These are phyloP conservation scores for Penaeus vannamei DNA, from an alignment of 1,140 invertebrate species.

Conservation along the genomic window DNA sequence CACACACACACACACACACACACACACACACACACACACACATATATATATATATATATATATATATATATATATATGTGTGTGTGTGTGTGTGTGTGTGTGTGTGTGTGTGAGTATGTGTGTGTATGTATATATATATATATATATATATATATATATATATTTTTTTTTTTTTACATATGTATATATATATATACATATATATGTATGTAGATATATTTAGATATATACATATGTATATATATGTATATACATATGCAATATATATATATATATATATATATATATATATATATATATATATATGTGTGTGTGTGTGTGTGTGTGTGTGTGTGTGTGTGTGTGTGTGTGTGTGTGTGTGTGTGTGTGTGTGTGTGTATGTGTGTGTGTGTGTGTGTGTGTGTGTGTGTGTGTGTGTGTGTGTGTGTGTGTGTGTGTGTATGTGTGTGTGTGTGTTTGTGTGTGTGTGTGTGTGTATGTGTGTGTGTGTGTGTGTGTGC, in stretches of 20 bases:
- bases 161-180: neutral
- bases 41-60: no score
- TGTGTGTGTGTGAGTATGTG: neutral
- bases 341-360: neutral
- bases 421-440: conserved; percentile 16
- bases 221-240: neutral
- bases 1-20: no score
- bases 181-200: neutral
- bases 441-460: neutral
- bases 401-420: neutral
- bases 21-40: no score
- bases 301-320: conserved; percentile 9
- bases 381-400: neutral
- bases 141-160: conserved; percentile 16
- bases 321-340: neutral
- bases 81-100: no score
- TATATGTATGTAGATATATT: conserved; percentile 8
- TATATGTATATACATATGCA: conserved; percentile 14
- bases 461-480: neutral
- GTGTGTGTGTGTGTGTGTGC: neutral
- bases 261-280: conserved; percentile 16
- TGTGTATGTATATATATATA: neutral
- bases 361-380: neutral
- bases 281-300: conserved; percentile 16
- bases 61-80: no score